Conservation (phyloP, 2,888 invertebrate species). For the Lamellibrachia columna region DNA sequence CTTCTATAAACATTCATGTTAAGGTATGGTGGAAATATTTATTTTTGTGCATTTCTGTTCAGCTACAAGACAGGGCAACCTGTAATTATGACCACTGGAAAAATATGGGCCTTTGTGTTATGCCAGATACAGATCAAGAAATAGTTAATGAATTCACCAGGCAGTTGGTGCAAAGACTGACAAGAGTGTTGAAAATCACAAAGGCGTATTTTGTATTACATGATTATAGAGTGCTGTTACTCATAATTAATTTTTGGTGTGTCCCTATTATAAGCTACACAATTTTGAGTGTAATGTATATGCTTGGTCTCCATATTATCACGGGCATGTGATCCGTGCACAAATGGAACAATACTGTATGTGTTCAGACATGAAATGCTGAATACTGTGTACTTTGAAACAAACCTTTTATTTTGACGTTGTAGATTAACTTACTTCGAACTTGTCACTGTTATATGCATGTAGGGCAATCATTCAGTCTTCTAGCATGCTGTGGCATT, state of each 20-base stretch:
- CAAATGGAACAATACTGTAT: neutral
- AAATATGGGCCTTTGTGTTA: neutral
- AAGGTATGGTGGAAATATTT: neutral
- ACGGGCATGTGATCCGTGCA: neutral
- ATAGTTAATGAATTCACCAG: neutral
- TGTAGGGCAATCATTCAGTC: neutral
- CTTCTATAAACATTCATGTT: neutral
- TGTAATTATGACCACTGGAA: neutral
- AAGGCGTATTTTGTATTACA: neutral
- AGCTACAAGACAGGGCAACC: neutral
- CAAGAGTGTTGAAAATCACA: neutral
- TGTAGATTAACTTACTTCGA: neutral
- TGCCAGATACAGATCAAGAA: slow-evolving; percentile 3
- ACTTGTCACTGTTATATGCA: neutral
- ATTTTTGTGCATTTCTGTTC: neutral
- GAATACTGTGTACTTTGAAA: neutral
- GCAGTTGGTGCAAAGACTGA: neutral
- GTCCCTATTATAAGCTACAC: neutral
- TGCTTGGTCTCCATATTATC: neutral
- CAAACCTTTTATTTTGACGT: neutral
- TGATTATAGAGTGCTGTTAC: neutral
- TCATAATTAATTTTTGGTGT: neutral
- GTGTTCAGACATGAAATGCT: neutral
- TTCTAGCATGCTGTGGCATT: neutral
- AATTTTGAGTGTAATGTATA: neutral